Conservation (phyloP, 2,113 vertebrate genomes). For the Platycercus adscitus region DNA sequence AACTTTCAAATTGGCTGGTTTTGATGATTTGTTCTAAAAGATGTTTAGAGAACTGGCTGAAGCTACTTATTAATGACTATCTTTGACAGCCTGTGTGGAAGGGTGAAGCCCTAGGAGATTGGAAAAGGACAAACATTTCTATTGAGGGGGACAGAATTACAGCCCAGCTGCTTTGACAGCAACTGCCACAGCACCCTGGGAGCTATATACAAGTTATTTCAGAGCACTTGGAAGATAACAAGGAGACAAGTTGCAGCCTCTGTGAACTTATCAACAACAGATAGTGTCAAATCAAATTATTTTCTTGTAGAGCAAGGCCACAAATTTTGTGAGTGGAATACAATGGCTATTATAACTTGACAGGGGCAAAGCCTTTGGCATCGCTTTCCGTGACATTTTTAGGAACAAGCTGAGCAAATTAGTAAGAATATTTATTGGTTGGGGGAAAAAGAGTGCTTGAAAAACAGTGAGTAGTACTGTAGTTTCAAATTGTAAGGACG, state of each 20-base stretch:
- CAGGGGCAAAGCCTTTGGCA: not conserved
- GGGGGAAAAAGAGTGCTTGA: not conserved
- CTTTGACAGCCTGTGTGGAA: not conserved
- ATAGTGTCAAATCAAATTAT: not conserved
- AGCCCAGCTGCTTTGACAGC: not conserved
- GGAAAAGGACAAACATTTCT: not conserved
- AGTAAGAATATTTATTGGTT: not conserved
- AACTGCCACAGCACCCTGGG: not conserved
- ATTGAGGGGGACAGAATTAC: not conserved
- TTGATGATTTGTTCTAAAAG: not conserved
- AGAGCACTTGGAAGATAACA: not conserved
- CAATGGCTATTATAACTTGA: not conserved
- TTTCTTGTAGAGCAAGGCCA: not conserved
- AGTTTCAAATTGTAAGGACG: not conserved
- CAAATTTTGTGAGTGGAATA: not conserved
- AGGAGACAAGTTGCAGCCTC: not conserved
- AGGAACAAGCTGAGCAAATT: not conserved
- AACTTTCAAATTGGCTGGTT: not conserved
- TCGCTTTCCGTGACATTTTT: not conserved
- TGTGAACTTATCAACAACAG: not conserved
- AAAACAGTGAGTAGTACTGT: not conserved
- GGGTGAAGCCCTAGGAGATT: not conserved
- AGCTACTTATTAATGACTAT: not conserved
- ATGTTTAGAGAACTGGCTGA: not conserved
- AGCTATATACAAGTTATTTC: not conserved